Base-by-base conservation (phyloP, 2,113 vertebrate species). In the Etia nguti region DNA sequence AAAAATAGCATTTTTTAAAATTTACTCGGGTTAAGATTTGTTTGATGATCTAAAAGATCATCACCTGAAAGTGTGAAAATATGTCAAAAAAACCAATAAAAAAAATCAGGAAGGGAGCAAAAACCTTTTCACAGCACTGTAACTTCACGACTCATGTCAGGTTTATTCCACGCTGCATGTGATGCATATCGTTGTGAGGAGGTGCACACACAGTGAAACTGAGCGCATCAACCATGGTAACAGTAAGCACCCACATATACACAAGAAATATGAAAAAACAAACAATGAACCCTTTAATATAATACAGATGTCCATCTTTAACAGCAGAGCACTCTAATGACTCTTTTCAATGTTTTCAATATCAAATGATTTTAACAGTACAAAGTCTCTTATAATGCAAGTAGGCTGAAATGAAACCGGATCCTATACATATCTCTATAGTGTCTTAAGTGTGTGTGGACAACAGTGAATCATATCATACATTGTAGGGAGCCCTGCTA, bases 391-490 rank as follows among this genome's bases (percentile, higher is more conserved):
- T 31, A 77, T 77, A 31, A 77, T 50, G 70, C 46, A 31, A 77
- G 26, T 48, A n/a, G 43, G 16, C 43, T 77, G 46, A 77, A 50
- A 50, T 77, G 10, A 31, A 77, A 77, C 18, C 12, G 26, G 18
- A 77, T 52, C 73, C 46, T 77, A 77, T 52, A n/a, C 46, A 77
- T 77, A 43, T 5, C 8, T 46, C 43, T 55, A 18, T 59, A 46
- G 34, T 57, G 55, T 56, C 65, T 18, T 24, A 22, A 24, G 65
- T 43, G 50, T 79, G 54, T 57, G 24, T 43, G 62, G 26, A 57
- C 26, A 9, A 6, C 10, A 57, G 36, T 79, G 82, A 93, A 73
- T 90, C 65, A 84, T 34, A 56, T 50, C 73, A 77, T 10, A 4
- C 20, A 31, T 57, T 75, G 82, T 68, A 10, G 80, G 60, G 57